Percentiles rank a stretch among this genome's conserved stretches.
These are phyloP conservation scores for Danio rerio DNA, from an alignment of 2,113 vertebrate species.

Conservation along the genomic window GRCz12tu NC_133195.1:30291001-30291500, in stretches of 20 bases:
- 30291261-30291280: constrained; percentile 15
- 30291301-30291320: constrained; percentile 42
- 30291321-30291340: constrained; percentile 16
- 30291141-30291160: constrained; percentile 9
- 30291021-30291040: not conserved
- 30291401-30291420: constrained; percentile 1
- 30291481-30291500: not conserved
- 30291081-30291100: not conserved
- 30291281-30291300: constrained; percentile 48
- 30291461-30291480: not conserved
- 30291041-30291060: not conserved
- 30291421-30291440: not conserved
- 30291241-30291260: constrained; percentile 21
- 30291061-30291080: not conserved
- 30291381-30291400: not conserved
- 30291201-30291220: constrained; percentile 52
- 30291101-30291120: constrained; percentile 6
- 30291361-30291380: constrained; percentile 23
- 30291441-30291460: not conserved
- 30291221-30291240: constrained; percentile 26
- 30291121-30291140: not conserved
- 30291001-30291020: not conserved
- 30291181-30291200: constrained; percentile 52
- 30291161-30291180: constrained; percentile 35
- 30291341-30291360: constrained; percentile 35